These are phyloP conservation scores for Cephus pulcher DNA, from an alignment of 2,888 invertebrate genomes.

Conservation along the genomic window DNA sequence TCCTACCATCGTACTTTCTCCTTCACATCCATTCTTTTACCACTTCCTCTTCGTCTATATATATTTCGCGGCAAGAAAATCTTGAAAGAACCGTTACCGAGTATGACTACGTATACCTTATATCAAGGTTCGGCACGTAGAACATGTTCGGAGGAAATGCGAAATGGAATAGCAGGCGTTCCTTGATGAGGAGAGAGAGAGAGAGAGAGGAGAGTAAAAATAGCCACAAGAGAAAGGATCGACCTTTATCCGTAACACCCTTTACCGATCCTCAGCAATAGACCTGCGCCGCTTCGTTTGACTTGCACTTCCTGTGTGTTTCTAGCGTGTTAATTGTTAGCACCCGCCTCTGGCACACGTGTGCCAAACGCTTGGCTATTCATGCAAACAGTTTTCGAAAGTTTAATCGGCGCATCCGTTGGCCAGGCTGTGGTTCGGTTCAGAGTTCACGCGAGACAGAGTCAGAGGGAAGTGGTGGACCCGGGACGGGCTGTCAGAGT, in stretches of 20 bases:
- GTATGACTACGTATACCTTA: too few relatives aligned
- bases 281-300: too few relatives aligned
- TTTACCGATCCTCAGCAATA: too few relatives aligned
- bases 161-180: too few relatives aligned
- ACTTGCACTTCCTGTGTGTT: slow-evolving; percentile 33
- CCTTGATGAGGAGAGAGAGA: not conserved
- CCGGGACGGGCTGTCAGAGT: not conserved
- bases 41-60: not conserved
- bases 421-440: slow-evolving; percentile 43
- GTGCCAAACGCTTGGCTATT: slow-evolving; percentile 48
- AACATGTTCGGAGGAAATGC: too few relatives aligned
- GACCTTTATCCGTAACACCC: too few relatives aligned
- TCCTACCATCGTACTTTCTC: too few relatives aligned
- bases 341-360: slow-evolving; percentile 37
- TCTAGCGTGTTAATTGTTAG: slow-evolving; percentile 53
- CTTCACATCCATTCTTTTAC: too few relatives aligned
- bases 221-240: too few relatives aligned
- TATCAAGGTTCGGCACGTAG: too few relatives aligned
- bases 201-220: not conserved
- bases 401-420: slow-evolving; percentile 62
- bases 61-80: not conserved
- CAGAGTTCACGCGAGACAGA: slow-evolving; percentile 42
- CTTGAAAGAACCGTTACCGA: not conserved
- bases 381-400: slow-evolving; percentile 65
- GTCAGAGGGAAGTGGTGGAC: too few relatives aligned